Evolutionary conservation across 2,113 vertebrate species (phyloP).

Genomic region (Corvus moneduloides): DNA sequence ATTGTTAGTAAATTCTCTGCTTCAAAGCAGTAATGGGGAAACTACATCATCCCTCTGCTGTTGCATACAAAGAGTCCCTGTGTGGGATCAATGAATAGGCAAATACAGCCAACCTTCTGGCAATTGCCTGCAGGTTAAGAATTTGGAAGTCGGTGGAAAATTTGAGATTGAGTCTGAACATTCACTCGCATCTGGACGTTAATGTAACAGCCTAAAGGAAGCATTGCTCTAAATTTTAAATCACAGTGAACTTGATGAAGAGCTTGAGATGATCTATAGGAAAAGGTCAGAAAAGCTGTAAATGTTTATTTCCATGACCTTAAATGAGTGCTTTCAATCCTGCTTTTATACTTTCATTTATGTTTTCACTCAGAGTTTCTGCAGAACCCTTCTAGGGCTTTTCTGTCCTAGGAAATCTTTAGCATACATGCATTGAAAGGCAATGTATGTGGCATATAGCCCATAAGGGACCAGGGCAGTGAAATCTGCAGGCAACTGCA

Average conservation of each 20-base stretch:
- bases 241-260: conserved; percentile 65
- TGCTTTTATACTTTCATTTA: conserved; percentile 3
- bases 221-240: conserved; percentile 59
- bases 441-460: neutral
- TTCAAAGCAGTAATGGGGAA: neutral
- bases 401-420: conserved; percentile 10
- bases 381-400: conserved; percentile 11
- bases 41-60: neutral
- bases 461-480: neutral
- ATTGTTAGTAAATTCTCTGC: neutral
- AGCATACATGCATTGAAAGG: neutral
- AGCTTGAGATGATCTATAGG: conserved; percentile 57
- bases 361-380: neutral
- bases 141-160: conserved; percentile 50
- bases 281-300: conserved; percentile 75
- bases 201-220: conserved; percentile 66
- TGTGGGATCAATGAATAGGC: neutral
- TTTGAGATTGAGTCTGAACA: conserved; percentile 29
- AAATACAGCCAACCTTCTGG: conserved; percentile 68
- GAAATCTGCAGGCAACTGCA: neutral
- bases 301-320: conserved; percentile 59
- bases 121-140: conserved; percentile 55
- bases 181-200: conserved; percentile 52
- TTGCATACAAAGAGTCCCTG: neutral
- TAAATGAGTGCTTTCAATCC: conserved; percentile 25